Conservation (phyloP, 1,140 invertebrate genomes). For the Glomeris maerens region DNA sequence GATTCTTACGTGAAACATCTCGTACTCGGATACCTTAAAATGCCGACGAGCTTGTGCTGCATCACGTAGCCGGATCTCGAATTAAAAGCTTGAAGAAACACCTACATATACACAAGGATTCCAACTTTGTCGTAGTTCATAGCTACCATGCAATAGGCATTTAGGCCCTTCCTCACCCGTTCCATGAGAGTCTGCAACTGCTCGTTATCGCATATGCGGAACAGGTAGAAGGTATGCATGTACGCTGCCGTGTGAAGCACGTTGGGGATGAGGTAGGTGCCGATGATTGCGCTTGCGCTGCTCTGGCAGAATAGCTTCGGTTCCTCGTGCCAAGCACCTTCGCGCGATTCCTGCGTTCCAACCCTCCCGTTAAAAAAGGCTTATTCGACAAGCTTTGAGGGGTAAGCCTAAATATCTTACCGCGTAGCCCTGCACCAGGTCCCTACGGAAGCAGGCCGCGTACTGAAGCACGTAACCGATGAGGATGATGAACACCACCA, state of each 20-base stretch:
- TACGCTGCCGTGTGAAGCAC: constrained; percentile 1
- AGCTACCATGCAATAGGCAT: background rate
- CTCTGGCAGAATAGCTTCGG: background rate
- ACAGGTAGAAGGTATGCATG: constrained; percentile 1
- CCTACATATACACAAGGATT: constrained; percentile 5
- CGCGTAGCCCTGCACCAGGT: background rate
- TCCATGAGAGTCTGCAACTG: constrained; percentile 9
- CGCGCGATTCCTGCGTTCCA: too few species aligned
- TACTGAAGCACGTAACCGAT: constrained; percentile 5
- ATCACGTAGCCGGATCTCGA: background rate
- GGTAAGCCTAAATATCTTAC: too few species aligned
- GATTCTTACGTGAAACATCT: background rate
- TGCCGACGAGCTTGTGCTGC: constrained; percentile 5
- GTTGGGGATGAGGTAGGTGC: background rate
- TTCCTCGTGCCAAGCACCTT: too few species aligned
- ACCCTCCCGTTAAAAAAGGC: too few species aligned
- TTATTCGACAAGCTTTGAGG: too few species aligned
- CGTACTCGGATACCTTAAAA: constrained; percentile 8
- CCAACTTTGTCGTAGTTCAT: background rate
- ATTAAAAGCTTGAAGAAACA: constrained; percentile 5
- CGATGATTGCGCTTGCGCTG: background rate
- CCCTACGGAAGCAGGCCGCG: constrained; percentile 5
- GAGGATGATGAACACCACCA: constrained; percentile 2
- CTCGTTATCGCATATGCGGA: constrained; percentile 7
- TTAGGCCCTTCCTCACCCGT: background rate